Base-by-base conservation (phyloP, 1,140 invertebrate genomes). In the Arion vulgaris region DNA sequence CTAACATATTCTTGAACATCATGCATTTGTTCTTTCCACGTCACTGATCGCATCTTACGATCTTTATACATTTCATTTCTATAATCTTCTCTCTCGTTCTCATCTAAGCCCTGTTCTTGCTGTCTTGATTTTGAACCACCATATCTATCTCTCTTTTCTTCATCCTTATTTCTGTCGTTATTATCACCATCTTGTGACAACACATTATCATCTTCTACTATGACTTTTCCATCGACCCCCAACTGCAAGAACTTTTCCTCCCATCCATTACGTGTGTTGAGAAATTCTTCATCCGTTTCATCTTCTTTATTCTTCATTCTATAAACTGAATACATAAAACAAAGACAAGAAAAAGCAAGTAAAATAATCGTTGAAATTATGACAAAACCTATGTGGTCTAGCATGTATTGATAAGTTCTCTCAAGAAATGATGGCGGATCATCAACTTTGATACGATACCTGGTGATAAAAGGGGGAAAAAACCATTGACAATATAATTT, bases 251-350 rank as follows among this genome's bases (percentile, higher is more conserved):
- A 34, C 4, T n/a, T 75, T 9, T 45, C 23, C n/a, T 75, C 73
- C 73, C 73, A 75, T 0, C 45, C 73, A 45, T 45, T 51, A 9
- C 73, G 19, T 32, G 38, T 34, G 0, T 51, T n/a, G 1, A 49
- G 26, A 34, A 75, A 75, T 26, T 75, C 41, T 15, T 75, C 45
- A 19, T 75, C 73, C 4, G 73, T 34, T 13, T 51, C 41, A 53
- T 75, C 73, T 34, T 75, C 73, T 4, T n/a, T 51, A 4, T 28
- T 13, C 32, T 75, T 75, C 73, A 75, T 34, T 49, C 38, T 34
- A 19, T 62, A 39, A 1, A 53, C 76, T 1, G 51, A 11, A 49
- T 15, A 62, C 11, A 38, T 7, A n/a, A 66, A 66, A 19, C 49
- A 38, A 26, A 39, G 28, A 45, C 49, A 66, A 2, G 32, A 5